Base-by-base conservation (phyloP, 1,140 invertebrate species). In the Heliconius himera region DNA sequence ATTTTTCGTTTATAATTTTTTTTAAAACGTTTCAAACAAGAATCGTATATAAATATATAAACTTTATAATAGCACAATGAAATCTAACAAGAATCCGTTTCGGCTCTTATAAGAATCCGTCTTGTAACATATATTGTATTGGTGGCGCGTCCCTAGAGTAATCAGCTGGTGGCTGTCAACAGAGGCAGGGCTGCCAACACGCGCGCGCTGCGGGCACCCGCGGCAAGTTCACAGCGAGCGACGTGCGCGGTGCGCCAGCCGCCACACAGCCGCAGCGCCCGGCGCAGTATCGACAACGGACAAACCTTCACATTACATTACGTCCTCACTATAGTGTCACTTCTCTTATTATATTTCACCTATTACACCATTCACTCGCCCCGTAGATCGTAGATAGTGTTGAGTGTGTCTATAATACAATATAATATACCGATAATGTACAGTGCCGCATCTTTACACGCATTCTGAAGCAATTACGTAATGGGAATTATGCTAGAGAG, bases 401-500 rank as follows among this genome's bases (percentile, higher is more conserved):
- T 93, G 91, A 93, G 91, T 93, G 93, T 89, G 85, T 82, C 84
- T 79, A 51, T 51, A 51, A 51, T 51, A 51, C 18, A 51, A 20
- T 83, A 89, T 90, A 86, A 86, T 87, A 85, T 89, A 90, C 83
- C 84, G 85, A 90, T 92, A 89, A 93, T 91, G 88, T 87, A 89
- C 81, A 93, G 93, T 94, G 93, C 88, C 84, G 89, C 88, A 92
- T 87, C 85, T 87, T 79, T 87, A 88, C 82, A 94, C 89, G 89
- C 88, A 91, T 90, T 91, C 85, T 92, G 83, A 92, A 92, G 89
- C 87, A 93, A 93, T 94, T 94, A 94, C 89, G 91, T 92, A 93
- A 91, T 93, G 91, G 92, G 89, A 93, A 93, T 94, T 94, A 93
- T 93, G 92, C 89, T 92, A 91, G 87, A 92, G 89, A 95, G 90